Evolutionary conservation across 2,888 invertebrate genomes (phyloP), one percentile per base, ranked within the genome.

Genomic region (Nomada hirtipes): DNA sequence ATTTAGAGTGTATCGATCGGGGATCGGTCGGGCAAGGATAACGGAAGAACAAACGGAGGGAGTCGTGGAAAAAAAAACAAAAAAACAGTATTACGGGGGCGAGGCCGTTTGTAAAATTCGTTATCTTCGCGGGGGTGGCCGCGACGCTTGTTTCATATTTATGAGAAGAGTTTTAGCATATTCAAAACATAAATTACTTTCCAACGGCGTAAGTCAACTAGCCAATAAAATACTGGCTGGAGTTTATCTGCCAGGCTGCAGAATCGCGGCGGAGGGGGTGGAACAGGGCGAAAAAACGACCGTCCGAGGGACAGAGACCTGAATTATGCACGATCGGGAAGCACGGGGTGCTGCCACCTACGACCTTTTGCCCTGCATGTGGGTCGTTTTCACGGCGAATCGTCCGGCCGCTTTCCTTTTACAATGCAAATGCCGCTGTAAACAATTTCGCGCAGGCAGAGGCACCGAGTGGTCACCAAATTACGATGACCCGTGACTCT

Each of bases 151-250:
- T 87, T 91, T 91, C 91, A 91, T 91, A 91, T 91, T 91, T 91
- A 91, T 92, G 91, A 91, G 91, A 85, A 76, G 89, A 91, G 90
- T 91, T 91, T 91, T 91, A 91, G 90, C 91, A 91, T 91, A 91
- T 91, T 91, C 91, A 89, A 90, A 90, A 91, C 90, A 91, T 91
- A 91, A 91, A 91, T 91, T 91, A 91, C 90, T 90, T 89, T 89
- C 53, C 87, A 84, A 84, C 89, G 85, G 88, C 85, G 86, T 90
- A 91, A 91, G 91, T 91, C 91, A 91, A 88, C 90, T 88, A 90
- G 88, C 91, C 91, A 90, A 91, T 91, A 91, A 91, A 91, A 91
- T 91, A 91, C 89, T 88, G 89, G 84, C 84, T 76, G 68, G 86
- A 90, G 88, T 91, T 91, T 91, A 91, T 91, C 90, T 91, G 82